Evolutionary conservation across 2,113 vertebrate species (phyloP).

Genomic region (Coptodon bakossiorum): DNA sequence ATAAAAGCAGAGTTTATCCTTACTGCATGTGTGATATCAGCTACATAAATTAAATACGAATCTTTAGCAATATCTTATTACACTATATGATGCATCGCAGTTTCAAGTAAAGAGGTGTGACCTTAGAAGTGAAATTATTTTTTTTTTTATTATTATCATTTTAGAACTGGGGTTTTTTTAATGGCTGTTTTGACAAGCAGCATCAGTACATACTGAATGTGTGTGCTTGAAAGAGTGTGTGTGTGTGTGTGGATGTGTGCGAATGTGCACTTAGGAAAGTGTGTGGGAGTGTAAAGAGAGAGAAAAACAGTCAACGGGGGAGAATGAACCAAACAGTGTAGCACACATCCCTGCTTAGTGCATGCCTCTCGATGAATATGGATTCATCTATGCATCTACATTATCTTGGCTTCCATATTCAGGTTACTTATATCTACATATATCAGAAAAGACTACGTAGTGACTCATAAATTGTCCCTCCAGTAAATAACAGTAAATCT

Average conservation of each 20-base stretch:
- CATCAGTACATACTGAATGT: background rate
- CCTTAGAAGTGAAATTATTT: constrained; percentile 30
- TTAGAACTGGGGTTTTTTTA: constrained; percentile 31
- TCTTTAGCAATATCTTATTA: constrained; percentile 30
- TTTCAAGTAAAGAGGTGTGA: constrained; percentile 31
- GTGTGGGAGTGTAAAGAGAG: constrained; percentile 42
- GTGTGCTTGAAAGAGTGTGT: background rate
- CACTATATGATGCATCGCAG: background rate
- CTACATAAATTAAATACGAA: constrained; percentile 34
- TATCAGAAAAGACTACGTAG: constrained; percentile 23
- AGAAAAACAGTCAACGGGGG: constrained; percentile 25
- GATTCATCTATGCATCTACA: constrained; percentile 8
- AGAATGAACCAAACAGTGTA: constrained; percentile 1
- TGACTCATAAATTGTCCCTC: constrained; percentile 44
- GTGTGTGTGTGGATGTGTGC: background rate
- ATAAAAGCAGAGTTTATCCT: background rate
- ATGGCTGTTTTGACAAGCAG: constrained; percentile 8
- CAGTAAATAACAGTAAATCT: constrained; percentile 63
- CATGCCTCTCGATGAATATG: background rate
- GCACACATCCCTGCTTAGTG: background rate
- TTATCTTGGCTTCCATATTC: background rate
- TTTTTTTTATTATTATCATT: constrained; percentile 32
- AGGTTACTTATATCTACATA: constrained; percentile 37
- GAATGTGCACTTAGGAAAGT: background rate
- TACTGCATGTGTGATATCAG: background rate